Conservation (phyloP, 92 coral and sea anemone species). For the Heteractis magnifica region DNA sequence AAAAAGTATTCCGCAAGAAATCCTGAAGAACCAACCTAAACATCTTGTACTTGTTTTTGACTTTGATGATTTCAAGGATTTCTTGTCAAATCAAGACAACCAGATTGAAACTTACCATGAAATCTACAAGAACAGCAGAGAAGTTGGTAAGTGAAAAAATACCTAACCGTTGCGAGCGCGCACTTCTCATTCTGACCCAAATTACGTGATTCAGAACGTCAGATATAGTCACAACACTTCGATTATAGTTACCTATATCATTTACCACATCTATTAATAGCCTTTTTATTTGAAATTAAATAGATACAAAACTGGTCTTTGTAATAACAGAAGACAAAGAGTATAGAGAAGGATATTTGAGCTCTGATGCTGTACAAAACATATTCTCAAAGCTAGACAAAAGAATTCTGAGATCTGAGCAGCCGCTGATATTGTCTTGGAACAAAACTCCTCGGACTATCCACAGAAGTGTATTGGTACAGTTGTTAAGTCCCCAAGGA, state of each 20-base stretch:
- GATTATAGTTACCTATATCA: too few relatives aligned
- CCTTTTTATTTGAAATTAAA: neutral
- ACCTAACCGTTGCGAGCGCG: too few relatives aligned
- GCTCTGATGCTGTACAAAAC: neutral
- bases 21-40: conserved; percentile 6
- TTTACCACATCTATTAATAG: too few relatives aligned
- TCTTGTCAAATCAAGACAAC: neutral
- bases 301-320: conserved; percentile 4
- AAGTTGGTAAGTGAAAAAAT: neutral
- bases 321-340: conserved; percentile 1
- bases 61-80: neutral
- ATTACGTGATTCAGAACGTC: too few relatives aligned
- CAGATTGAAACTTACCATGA: neutral
- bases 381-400: neutral
- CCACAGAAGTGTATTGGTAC: conserved; percentile 2
- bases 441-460: neutral
- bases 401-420: neutral
- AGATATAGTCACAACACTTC: too few relatives aligned
- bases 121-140: neutral
- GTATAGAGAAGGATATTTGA: conserved; percentile 4
- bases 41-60: conserved; percentile 17
- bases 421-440: conserved; percentile 26
- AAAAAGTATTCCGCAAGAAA: neutral
- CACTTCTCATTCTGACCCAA: too few relatives aligned
- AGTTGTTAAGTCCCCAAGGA: neutral